Base-by-base conservation (phyloP, 1,140 invertebrate species). In the Ceratina calcarata region DNA sequence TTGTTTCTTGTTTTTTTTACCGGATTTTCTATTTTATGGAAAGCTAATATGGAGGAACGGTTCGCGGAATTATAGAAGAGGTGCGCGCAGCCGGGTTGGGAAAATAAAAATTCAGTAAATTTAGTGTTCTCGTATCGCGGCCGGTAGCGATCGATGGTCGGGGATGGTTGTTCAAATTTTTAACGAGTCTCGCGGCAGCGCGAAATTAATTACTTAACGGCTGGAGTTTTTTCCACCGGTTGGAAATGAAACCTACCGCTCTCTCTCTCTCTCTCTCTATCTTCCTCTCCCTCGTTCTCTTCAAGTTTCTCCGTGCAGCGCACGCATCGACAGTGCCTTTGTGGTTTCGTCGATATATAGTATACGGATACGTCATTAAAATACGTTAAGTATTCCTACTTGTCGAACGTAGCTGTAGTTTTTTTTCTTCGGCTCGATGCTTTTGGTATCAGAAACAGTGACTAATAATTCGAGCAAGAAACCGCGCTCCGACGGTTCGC, bases 181-280 rank as follows among this genome's bases (percentile, higher is more conserved):
- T 84, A 84, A 85, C 74, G 74, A 86, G 74, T 75, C 83, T 65
- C 58, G 79, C 60, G 20, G 57, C 58, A 81, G 51, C 49, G 65
- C 62, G 66, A 81, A 81, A 86, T 86, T 84, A 86, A 84, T 86
- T 84, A 84, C 78, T 78, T 74, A 74, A 79, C 78, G 71, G 24
- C 32, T 61, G 55, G 37, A 67, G 71, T 66, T 79, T 57, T 74
- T 79, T 74, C 24, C 62, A 61, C 62, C 6, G 27, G 62, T 60
- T 74, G 70, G 24, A 73, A 79, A 79, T 73, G 62, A 67, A 74
- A 73, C 53, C 72, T 15, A 32, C 16, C 20, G 16, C 18, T 20
- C 24, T 18, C 22, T 15, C 65, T 20, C 20, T 20, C 20, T 20
- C 24, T 18, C 22, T 60, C 66, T 32, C 53, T n/a, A n/a, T n/a